These are phyloP conservation scores for Lathronympha strigana DNA, from an alignment of 2,888 invertebrate genomes.

Conservation along the genomic window DNA sequence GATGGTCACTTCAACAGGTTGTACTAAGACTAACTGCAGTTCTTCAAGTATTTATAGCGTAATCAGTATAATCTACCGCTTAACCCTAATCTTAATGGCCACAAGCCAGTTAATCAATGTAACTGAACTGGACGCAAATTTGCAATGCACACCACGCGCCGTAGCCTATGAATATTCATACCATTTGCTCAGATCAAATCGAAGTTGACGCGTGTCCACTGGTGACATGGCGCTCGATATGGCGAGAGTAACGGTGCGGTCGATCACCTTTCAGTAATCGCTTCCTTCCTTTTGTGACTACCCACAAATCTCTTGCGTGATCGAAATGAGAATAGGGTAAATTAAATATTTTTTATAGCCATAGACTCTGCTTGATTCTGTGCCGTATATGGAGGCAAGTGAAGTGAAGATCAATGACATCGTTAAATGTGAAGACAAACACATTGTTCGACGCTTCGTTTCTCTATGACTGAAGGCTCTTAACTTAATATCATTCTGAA, in stretches of 20 bases:
- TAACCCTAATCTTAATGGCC: conserved; percentile 21
- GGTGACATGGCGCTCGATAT: conserved; percentile 37
- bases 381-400: conserved; percentile 31
- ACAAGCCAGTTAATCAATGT: conserved; percentile 21
- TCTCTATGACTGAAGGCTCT: neutral
- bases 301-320: conserved; percentile 74
- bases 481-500: too few relatives aligned
- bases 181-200: conserved; percentile 65
- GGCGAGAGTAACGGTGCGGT: conserved; percentile 72
- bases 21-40: neutral
- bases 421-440: conserved; percentile 48
- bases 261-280: conserved; percentile 79
- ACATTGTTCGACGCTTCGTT: neutral
- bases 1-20: neutral
- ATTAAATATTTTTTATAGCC: conserved; percentile 47
- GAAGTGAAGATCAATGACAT: conserved; percentile 53
- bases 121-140: conserved; percentile 38
- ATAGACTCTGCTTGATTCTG: conserved; percentile 2
- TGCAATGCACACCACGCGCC: conserved; percentile 56
- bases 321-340: conserved; percentile 59
- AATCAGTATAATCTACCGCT: conserved; percentile 16
- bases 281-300: conserved; percentile 77
- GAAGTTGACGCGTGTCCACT: conserved; percentile 57
- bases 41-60: conserved; percentile 2
- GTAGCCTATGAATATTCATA: conserved; percentile 66